Conservation (phyloP, 2,113 vertebrate species). For the Cyanoderma ruficeps region DNA sequence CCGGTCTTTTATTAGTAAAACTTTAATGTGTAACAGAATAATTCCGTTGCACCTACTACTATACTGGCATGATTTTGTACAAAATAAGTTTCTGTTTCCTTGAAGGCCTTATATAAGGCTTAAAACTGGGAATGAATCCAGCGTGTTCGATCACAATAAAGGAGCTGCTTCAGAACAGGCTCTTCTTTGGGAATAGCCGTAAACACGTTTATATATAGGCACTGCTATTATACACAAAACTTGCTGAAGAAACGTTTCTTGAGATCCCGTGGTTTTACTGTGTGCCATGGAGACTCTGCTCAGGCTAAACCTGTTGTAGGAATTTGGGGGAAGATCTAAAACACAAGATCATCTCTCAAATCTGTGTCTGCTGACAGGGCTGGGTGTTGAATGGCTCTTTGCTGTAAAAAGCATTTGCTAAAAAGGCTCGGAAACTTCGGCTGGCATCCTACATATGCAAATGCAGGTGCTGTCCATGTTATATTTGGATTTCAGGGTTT, state of each 20-base stretch:
- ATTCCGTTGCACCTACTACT: constrained; percentile 47
- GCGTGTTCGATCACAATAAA: constrained; percentile 27
- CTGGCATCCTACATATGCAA: constrained; percentile 15
- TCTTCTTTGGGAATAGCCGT: constrained; percentile 11
- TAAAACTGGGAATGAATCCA: constrained; percentile 46
- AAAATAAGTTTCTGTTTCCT: constrained; percentile 53
- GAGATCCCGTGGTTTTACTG: neutral
- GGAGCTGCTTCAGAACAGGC: constrained; percentile 24
- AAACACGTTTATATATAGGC: constrained; percentile 51
- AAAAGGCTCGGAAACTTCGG: constrained; percentile 5
- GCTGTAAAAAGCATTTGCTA: neutral
- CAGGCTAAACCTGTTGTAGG: neutral
- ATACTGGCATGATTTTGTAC: neutral
- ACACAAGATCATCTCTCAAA: neutral
- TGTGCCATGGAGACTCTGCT: neutral
- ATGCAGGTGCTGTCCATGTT: neutral
- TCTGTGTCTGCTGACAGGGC: neutral
- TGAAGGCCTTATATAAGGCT: constrained; percentile 50
- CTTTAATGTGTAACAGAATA: constrained; percentile 45
- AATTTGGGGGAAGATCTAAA: neutral
- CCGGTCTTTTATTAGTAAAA: constrained; percentile 35
- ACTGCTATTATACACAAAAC: neutral
- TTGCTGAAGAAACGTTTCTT: neutral
- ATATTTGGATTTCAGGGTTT: constrained; percentile 30
- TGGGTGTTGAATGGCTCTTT: neutral